Conservation (phyloP, 2,113 vertebrate species). For the Balaeniceps rex region DNA sequence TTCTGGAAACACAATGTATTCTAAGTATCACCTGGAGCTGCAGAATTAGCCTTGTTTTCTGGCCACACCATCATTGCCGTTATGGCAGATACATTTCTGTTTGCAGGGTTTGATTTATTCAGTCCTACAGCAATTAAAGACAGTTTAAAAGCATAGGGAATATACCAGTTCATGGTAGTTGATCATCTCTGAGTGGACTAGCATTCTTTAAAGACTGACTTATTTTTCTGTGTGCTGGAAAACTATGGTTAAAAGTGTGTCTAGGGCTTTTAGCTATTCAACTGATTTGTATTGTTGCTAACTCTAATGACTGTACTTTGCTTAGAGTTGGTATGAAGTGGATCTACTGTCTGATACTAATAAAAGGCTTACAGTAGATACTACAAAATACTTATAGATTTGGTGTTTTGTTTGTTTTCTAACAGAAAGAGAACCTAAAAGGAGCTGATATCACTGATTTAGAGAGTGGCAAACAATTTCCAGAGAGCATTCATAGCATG, state of each 20-base stretch:
- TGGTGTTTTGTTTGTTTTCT: neutral
- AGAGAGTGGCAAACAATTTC: slow-evolving; percentile 68
- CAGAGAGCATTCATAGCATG: slow-evolving; percentile 81
- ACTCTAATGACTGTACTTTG: neutral
- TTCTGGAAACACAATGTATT: neutral
- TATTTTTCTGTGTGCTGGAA: neutral
- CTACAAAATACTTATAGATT: neutral
- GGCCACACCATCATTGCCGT: fast-evolving
- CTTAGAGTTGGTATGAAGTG: neutral
- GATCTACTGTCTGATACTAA: neutral
- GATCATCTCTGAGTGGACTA: neutral
- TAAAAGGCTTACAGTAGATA: neutral
- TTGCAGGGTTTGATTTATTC: neutral
- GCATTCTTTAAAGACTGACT: neutral
- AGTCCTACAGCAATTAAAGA: neutral
- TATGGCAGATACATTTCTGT: neutral
- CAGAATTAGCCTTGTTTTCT: neutral
- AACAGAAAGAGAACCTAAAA: slow-evolving; percentile 75
- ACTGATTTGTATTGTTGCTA: neutral
- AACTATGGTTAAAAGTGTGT: neutral
- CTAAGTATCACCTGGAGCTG: neutral
- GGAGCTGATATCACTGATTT: slow-evolving; percentile 67
- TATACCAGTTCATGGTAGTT: neutral
- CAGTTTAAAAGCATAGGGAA: neutral
- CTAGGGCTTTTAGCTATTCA: neutral